Conservation (phyloP, 1,140 invertebrate species). For the Neodiprion fabricii region DNA sequence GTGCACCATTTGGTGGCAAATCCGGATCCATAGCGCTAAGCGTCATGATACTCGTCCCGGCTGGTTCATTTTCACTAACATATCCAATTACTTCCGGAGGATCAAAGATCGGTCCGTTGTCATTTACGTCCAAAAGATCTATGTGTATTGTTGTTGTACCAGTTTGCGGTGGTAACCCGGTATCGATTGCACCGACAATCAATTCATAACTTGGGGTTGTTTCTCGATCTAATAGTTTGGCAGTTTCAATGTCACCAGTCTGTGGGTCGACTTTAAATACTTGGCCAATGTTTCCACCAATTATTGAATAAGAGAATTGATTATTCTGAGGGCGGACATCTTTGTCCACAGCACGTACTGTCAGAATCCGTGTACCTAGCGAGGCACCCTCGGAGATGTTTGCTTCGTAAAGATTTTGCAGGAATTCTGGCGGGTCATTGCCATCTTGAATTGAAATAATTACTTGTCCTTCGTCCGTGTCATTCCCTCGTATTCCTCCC, state of each 20-base stretch:
- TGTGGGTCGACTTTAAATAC: conserved; percentile 90
- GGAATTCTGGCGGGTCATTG: conserved; percentile 93
- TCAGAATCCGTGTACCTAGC: conserved; percentile 75
- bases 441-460: conserved; percentile 93
- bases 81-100: conserved; percentile 73
- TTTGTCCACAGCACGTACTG: conserved; percentile 88
- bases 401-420: conserved; percentile 76
- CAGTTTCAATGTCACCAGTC: conserved; percentile 82
- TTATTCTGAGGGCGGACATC: conserved; percentile 91
- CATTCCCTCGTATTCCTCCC: conserved; percentile 91
- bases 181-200: conserved; percentile 90
- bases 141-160: conserved; percentile 85
- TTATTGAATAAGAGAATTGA: conserved; percentile 90
- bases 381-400: conserved; percentile 78
- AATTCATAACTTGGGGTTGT: conserved; percentile 77
- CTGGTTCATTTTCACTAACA: conserved; percentile 87
- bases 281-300: conserved; percentile 81
- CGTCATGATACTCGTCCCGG: conserved; percentile 83
- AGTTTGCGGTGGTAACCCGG: conserved; percentile 84
- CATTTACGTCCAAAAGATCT: conserved; percentile 85
- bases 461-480: conserved; percentile 93
- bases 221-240: conserved; percentile 82
- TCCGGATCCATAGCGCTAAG: conserved; percentile 88
- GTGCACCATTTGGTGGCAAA: conserved; percentile 88
- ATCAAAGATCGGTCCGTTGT: conserved; percentile 89